Percentiles rank a stretch among this genome's conserved stretches.
These are phyloP conservation scores for Zygogramma bicolorata DNA, from an alignment of 2,888 invertebrate genomes.

Conservation along the genomic window DNA sequence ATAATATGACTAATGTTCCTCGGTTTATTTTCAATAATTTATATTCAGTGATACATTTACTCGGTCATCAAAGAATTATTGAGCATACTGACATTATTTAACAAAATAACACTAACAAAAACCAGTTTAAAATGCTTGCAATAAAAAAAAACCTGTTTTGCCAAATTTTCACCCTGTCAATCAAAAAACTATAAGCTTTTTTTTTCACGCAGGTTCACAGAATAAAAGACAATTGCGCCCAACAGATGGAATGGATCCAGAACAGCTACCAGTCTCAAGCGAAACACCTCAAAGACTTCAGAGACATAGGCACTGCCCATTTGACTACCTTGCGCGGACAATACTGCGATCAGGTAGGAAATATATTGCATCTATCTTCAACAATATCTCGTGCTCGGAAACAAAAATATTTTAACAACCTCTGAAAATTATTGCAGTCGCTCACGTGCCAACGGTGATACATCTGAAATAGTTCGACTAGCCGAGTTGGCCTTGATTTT, in stretches of 20 bases:
- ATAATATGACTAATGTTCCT: no score
- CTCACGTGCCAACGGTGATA: background rate
- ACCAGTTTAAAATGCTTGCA: no score
- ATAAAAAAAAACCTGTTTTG: no score
- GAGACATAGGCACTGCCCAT: slow-evolving; percentile 92
- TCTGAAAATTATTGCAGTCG: background rate
- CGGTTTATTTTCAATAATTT: no score
- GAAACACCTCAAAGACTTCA: slow-evolving; percentile 86
- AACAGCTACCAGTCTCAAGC: slow-evolving; percentile 91
- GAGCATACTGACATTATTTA: no score
- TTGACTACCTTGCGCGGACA: slow-evolving; percentile 88
- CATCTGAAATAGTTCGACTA: background rate
- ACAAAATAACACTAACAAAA: no score
- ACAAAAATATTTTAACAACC: background rate
- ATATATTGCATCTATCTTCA: background rate
- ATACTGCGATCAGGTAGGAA: slow-evolving; percentile 88
- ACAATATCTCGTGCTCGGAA: background rate
- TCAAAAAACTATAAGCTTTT: no score
- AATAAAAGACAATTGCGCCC: slow-evolving; percentile 93
- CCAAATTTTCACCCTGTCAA: no score
- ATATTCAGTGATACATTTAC: no score
- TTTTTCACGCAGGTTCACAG: slow-evolving; percentile 75
- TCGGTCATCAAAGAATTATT: no score
- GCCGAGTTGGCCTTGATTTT: background rate
- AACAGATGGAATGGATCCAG: slow-evolving; percentile 94